Evolutionary conservation across 2,113 vertebrate species (phyloP).

Genomic region (Dipodomys ordii): DNA sequence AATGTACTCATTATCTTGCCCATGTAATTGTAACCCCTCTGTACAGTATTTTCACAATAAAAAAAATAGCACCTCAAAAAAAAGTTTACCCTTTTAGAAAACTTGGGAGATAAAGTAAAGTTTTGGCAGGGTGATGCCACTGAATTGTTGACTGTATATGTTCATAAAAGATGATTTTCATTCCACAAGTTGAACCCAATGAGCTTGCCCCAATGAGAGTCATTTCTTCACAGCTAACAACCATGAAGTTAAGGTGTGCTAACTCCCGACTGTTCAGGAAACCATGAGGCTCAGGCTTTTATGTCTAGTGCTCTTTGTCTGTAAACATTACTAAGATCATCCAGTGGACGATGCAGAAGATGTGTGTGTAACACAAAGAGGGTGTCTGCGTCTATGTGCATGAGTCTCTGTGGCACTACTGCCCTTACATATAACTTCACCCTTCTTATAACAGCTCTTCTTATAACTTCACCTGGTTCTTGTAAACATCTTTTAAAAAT

Average conservation of each 20-base stretch:
- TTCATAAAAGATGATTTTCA: neutral
- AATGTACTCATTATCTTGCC: too few species aligned
- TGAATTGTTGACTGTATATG: neutral
- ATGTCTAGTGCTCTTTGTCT: neutral
- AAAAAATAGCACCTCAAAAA: too few species aligned
- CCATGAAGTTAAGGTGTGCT: neutral
- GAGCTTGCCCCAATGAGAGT: neutral
- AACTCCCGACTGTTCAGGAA: neutral
- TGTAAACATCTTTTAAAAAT: neutral
- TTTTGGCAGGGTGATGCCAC: neutral
- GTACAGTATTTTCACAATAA: too few species aligned
- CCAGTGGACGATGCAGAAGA: fast-evolving
- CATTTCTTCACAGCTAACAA: neutral
- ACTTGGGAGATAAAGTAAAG: neutral
- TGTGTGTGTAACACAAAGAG: too few species aligned
- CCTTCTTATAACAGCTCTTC: neutral
- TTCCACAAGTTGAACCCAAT: neutral
- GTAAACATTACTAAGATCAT: neutral
- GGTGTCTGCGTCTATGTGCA: too few species aligned
- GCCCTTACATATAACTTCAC: too few species aligned
- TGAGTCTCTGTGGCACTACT: neutral
- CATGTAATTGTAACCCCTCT: too few species aligned
- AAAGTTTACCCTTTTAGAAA: neutral
- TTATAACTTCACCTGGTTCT: neutral
- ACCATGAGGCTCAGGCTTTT: neutral